phyloP scores from a whole-genome alignment of 1,140 invertebrate genomes.

The Pseudomyrmex gracilis region DNA sequence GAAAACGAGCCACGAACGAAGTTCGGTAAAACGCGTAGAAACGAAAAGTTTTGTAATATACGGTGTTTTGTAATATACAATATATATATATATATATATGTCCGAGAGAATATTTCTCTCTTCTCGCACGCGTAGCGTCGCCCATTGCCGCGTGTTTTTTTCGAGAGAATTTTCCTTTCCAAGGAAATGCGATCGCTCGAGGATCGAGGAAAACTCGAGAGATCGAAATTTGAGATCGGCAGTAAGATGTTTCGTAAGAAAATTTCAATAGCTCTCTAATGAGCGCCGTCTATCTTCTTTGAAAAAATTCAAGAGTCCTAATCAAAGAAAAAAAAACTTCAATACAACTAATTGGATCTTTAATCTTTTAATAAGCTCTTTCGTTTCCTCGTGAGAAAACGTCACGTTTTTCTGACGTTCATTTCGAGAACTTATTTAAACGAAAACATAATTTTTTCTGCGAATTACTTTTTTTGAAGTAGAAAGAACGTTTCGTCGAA shows the following conservation, averaged over 20 bases:
- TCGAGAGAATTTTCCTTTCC: slow-evolving; percentile 26
- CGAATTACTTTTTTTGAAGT: slow-evolving; percentile 19
- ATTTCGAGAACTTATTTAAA: background rate
- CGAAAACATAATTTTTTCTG: background rate
- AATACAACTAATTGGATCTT: background rate
- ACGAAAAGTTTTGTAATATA: slow-evolving; percentile 76
- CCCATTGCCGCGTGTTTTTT: slow-evolving; percentile 16
- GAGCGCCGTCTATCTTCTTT: background rate
- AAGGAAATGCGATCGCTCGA: background rate
- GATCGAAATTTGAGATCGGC: slow-evolving; percentile 23
- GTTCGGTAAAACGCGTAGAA: slow-evolving; percentile 58
- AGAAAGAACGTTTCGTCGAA: background rate
- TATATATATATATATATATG: slow-evolving; percentile 42
- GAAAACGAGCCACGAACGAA: slow-evolving; percentile 63
- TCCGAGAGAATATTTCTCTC: slow-evolving; percentile 1
- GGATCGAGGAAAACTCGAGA: background rate
- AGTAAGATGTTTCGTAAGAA: background rate
- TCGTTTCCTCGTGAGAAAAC: background rate
- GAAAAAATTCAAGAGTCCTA: background rate
- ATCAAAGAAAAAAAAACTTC: slow-evolving; percentile 8
- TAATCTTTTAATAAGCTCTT: background rate
- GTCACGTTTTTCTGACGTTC: background rate
- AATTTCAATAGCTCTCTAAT: slow-evolving; percentile 52
- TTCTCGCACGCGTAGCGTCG: background rate
- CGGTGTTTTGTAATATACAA: slow-evolving; percentile 72